phyloP scores from a whole-genome alignment of 2,888 invertebrate genomes.

The Rapana venosa region DNA sequence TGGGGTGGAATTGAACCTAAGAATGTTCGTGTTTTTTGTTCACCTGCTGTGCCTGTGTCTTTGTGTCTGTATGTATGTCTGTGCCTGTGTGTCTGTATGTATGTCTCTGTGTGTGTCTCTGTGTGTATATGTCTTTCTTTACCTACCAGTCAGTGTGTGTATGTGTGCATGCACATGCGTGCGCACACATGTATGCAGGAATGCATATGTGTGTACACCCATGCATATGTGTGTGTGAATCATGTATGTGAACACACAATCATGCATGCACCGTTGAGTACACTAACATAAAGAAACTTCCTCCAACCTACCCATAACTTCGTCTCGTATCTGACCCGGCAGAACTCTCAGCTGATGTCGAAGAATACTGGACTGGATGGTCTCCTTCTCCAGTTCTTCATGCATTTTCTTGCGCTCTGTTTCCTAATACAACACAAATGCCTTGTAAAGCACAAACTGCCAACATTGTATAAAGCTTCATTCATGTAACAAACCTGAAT shows the following conservation, averaged over 20 bases:
- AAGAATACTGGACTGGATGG: slow-evolving; percentile 75
- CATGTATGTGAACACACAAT: background rate
- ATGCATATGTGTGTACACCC: background rate
- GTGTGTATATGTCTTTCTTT: too few relatives aligned
- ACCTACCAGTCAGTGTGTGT: too few relatives aligned
- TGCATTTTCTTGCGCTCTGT: slow-evolving; percentile 66
- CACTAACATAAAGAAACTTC: background rate
- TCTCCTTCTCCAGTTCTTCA: slow-evolving; percentile 76
- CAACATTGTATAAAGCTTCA: too few relatives aligned
- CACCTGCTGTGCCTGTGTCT: too few relatives aligned
- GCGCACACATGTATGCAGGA: background rate
- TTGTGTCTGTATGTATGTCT: too few relatives aligned
- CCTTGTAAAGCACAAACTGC: too few relatives aligned
- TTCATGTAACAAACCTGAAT: too few relatives aligned
- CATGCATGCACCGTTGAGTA: background rate
- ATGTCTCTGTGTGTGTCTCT: too few relatives aligned
- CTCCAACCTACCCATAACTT: slow-evolving; percentile 71
- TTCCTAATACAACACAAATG: slow-evolving; percentile 59
- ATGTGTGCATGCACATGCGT: too few relatives aligned
- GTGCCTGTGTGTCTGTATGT: too few relatives aligned
- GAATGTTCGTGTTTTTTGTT: too few relatives aligned
- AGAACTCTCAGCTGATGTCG: slow-evolving; percentile 73
- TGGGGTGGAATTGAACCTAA: too few relatives aligned
- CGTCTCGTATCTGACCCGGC: slow-evolving; percentile 69
- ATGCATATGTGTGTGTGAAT: background rate